Conservation (phyloP, 1,140 invertebrate species). For the Phthorimaea operculella region DNA sequence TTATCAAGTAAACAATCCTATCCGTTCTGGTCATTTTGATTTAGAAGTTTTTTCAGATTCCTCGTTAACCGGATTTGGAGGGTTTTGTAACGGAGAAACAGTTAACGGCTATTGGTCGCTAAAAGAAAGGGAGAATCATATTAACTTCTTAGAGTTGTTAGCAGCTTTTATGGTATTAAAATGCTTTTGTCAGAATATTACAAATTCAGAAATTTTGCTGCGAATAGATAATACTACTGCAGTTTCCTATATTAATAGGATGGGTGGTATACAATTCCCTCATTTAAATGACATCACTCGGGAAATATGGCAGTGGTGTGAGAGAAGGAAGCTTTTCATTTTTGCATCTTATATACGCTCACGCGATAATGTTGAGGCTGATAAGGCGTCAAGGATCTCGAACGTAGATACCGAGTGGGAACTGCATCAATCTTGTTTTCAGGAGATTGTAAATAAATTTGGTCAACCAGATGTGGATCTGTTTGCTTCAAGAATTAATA, state of each 20-base stretch:
- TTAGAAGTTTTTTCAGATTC: neutral
- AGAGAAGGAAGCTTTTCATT: neutral
- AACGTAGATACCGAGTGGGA: conserved; percentile 4
- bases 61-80: neutral
- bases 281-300: conserved; percentile 3
- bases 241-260: no score
- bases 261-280: no score
- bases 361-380: neutral
- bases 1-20: neutral
- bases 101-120: neutral
- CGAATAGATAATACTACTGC: neutral
- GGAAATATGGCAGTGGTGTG: conserved; percentile 5
- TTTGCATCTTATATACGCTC: conserved; percentile 3
- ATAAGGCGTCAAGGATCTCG: neutral
- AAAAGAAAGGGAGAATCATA: neutral
- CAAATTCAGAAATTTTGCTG: neutral
- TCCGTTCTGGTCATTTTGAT: neutral
- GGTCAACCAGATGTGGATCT: neutral
- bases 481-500: conserved; percentile 1
- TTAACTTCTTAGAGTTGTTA: conserved; percentile 1
- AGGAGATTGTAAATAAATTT: neutral
- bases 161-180: conserved; percentile 1
- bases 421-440: neutral
- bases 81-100: neutral
- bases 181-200: neutral